phyloP scores from a whole-genome alignment of 2,113 vertebrate species.

The Carassius carassius region DNA sequence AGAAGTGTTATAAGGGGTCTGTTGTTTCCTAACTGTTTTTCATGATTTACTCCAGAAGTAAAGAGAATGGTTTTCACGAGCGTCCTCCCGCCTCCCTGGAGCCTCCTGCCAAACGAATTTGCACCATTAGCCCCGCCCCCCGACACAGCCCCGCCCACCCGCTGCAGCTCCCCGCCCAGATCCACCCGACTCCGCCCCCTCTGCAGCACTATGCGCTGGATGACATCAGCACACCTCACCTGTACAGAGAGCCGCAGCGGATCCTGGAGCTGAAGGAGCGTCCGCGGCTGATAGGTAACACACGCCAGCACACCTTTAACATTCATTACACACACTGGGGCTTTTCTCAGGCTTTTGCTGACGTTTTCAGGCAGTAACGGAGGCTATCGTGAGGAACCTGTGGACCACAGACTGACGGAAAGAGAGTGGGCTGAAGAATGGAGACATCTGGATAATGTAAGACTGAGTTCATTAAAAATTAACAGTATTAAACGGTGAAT shows the following conservation, averaged over 20 bases:
- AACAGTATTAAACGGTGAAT: background rate
- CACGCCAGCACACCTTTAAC: background rate
- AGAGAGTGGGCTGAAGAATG: constrained; percentile 99
- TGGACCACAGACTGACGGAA: constrained; percentile 97
- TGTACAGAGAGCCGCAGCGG: constrained; percentile 90
- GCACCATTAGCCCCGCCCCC: constrained; percentile 97
- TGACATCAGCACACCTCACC: constrained; percentile 90
- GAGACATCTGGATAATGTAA: constrained; percentile 99
- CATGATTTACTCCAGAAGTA: constrained; percentile 69
- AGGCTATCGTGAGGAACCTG: constrained; percentile 93
- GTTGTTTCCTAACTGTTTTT: background rate
- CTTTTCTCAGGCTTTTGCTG: constrained; percentile 32
- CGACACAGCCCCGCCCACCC: constrained; percentile 94
- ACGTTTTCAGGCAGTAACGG: constrained; percentile 84
- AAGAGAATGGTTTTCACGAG: constrained; percentile 90
- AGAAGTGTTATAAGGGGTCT: background rate
- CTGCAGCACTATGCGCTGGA: constrained; percentile 97
- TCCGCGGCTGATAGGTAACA: constrained; percentile 79
- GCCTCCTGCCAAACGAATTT: constrained; percentile 91
- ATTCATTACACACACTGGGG: background rate
- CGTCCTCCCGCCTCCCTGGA: constrained; percentile 84
- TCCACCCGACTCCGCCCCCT: constrained; percentile 93
- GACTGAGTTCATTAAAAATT: constrained; percentile 51
- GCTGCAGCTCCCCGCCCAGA: constrained; percentile 84
- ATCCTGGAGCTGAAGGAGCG: constrained; percentile 90